Conservation (phyloP, 1,140 invertebrate genomes). For the Bilobella aurantiaca region DNA sequence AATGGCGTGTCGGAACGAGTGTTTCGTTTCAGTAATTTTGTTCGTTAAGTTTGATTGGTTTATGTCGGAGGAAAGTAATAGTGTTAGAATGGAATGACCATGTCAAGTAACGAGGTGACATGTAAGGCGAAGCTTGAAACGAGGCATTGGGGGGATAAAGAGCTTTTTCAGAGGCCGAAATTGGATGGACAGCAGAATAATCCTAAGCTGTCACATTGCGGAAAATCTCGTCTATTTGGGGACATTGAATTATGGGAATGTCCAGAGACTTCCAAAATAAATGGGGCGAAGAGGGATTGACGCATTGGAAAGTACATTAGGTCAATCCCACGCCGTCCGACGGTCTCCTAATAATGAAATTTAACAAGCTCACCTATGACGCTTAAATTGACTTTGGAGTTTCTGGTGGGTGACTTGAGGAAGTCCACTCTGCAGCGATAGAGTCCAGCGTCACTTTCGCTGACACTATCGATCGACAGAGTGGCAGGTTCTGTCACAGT, state of each 20-base stretch:
- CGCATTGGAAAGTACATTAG: not conserved
- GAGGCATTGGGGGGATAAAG: too few species aligned
- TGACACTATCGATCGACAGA: constrained; percentile 52
- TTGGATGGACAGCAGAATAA: too few species aligned
- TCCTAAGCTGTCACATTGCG: too few species aligned
- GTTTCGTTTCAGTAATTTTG: too few species aligned
- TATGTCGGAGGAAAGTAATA: too few species aligned
- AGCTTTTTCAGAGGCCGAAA: too few species aligned
- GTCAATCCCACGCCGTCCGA: not conserved
- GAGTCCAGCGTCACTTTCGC: constrained; percentile 57
- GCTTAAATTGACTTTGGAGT: constrained; percentile 63
- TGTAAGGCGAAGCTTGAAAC: too few species aligned
- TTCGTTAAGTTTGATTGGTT: too few species aligned
- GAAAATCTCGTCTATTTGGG: too few species aligned
- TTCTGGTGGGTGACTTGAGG: constrained; percentile 64
- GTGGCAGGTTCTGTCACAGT: constrained; percentile 47
- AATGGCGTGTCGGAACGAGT: too few species aligned
- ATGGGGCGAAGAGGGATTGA: not conserved
- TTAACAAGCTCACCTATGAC: constrained; percentile 61
- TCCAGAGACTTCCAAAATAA: not conserved
- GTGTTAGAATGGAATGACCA: too few species aligned
- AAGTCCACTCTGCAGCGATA: constrained; percentile 67
- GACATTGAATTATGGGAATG: not conserved
- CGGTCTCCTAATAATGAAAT: constrained; percentile 22
- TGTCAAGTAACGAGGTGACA: too few species aligned